Evolutionary conservation across 2,113 vertebrate species (phyloP).

Genomic region (Tragelaphus strepsiceros): DNA sequence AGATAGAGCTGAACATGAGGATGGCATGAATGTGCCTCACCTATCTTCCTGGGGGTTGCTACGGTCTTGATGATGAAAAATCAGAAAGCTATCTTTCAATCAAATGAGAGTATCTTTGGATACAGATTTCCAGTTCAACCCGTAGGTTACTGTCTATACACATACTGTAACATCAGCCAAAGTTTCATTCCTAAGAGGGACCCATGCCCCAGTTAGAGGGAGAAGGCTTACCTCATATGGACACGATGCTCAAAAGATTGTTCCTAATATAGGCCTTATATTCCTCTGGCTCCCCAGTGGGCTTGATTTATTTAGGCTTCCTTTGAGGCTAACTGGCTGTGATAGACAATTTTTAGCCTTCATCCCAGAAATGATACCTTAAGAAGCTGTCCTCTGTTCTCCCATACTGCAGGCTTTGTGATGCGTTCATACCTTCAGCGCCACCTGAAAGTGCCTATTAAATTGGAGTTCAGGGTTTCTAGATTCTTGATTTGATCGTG

Average conservation of each 20-base stretch:
- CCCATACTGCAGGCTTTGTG: constrained; percentile 37
- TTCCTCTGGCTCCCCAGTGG: neutral
- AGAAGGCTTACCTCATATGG: constrained; percentile 46
- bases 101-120: neutral
- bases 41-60: neutral
- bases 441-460: constrained; percentile 48
- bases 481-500: constrained; percentile 64
- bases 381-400: constrained; percentile 53
- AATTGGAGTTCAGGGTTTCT: constrained; percentile 64
- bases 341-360: constrained; percentile 67
- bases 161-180: neutral
- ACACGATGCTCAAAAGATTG: neutral
- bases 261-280: constrained; percentile 25
- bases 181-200: neutral
- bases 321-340: constrained; percentile 61
- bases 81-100: neutral
- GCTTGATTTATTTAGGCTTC: constrained; percentile 57
- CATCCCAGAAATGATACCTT: constrained; percentile 55
- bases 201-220: constrained; percentile 15
- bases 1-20: neutral
- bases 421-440: constrained; percentile 54
- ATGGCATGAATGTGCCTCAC: neutral
- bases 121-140: neutral
- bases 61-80: neutral
- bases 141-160: neutral